A percentile compares a stretch with the other conserved stretches of the same genome.
These are phyloP conservation scores for Corythornis madagascariensis DNA, from an alignment of 2,113 vertebrate species.

Conservation along the genomic window DNA sequence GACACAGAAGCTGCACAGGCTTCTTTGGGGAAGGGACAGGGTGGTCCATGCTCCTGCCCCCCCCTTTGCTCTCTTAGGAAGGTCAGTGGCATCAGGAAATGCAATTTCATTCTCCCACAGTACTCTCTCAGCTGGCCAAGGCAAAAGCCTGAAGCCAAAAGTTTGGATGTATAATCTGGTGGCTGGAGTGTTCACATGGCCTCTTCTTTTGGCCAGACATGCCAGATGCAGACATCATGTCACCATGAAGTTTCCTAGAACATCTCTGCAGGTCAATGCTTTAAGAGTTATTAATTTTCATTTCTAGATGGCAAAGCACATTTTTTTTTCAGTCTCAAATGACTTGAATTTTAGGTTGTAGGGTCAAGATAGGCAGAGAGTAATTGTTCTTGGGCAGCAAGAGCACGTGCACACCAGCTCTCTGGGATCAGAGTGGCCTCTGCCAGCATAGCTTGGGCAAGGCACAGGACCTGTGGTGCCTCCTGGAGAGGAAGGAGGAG, in stretches of 20 bases:
- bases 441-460: background rate
- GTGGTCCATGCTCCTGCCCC: background rate
- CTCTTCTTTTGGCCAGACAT: background rate
- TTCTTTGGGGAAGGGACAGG: background rate
- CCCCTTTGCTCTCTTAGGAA: background rate
- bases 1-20: fast-evolving
- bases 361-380: background rate
- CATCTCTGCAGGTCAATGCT: background rate
- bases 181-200: background rate
- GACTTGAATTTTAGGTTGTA: background rate
- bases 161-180: background rate
- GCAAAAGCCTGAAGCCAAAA: background rate
- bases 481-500: background rate
- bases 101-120: background rate
- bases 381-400: fast-evolving
- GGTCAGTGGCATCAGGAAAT: too few relatives aligned
- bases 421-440: background rate
- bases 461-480: background rate
- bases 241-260: background rate
- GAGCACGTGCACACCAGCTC: fast-evolving
- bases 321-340: background rate
- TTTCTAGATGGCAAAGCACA: background rate
- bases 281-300: background rate
- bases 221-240: background rate
- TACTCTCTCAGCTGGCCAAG: background rate